Percentiles rank a stretch among this genome's conserved stretches.
phyloP scores from a whole-genome alignment of 2,888 invertebrate species.

The Scaeva pyrastri region DNA sequence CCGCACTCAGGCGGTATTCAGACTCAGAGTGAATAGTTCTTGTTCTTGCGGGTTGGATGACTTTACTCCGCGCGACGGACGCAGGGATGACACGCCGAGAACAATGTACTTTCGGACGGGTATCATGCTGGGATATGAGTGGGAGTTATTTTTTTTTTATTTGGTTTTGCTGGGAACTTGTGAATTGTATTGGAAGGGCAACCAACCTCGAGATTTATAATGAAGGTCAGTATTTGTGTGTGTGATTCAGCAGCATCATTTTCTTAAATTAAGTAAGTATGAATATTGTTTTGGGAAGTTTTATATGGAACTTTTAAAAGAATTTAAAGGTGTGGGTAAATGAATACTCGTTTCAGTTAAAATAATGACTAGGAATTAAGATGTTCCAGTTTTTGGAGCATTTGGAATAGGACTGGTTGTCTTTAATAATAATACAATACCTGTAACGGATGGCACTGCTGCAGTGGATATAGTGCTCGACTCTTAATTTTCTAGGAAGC shows the following conservation, averaged over 20 bases:
- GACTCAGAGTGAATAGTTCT: too few relatives aligned
- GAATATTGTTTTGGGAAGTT: background rate
- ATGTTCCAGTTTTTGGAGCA: too few relatives aligned
- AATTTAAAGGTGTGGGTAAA: too few relatives aligned
- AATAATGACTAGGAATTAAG: too few relatives aligned
- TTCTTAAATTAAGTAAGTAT: background rate
- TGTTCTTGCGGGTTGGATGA: constrained; percentile 43
- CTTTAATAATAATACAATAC: too few relatives aligned
- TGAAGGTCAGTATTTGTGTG: constrained; percentile 46
- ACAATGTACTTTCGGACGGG: constrained; percentile 28
- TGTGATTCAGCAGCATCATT: constrained; percentile 6
- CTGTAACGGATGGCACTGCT: too few relatives aligned
- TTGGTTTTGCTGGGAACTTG: constrained; percentile 5
- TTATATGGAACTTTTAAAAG: too few relatives aligned
- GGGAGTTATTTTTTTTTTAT: constrained; percentile 45
- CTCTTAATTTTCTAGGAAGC: too few relatives aligned
- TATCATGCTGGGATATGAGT: constrained; percentile 48
- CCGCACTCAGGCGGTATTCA: background rate
- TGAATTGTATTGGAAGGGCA: background rate
- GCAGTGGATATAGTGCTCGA: too few relatives aligned
- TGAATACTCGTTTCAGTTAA: too few relatives aligned
- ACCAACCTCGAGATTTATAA: background rate
- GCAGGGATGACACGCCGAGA: constrained; percentile 22
- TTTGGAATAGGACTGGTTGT: too few relatives aligned
- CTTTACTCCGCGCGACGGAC: background rate